Percentiles rank a stretch among this genome's conserved stretches.
These are phyloP conservation scores for Villa cingulata DNA, from an alignment of 2,888 invertebrate species.

Conservation along the genomic window DNA sequence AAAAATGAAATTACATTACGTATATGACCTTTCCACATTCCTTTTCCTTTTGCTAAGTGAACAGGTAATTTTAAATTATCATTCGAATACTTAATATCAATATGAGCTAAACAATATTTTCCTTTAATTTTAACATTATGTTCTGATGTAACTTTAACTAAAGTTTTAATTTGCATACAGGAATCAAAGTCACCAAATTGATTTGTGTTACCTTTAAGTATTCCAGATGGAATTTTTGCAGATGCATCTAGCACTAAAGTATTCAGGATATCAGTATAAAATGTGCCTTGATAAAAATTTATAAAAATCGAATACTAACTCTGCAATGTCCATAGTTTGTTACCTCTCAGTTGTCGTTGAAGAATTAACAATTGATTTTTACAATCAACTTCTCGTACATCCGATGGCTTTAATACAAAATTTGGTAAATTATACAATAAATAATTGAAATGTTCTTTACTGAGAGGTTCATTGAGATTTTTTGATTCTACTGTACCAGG, in stretches of 20 bases:
- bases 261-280: background rate
- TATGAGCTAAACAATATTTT: slow-evolving; percentile 52
- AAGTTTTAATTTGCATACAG: slow-evolving; percentile 43
- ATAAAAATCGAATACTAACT: slow-evolving; percentile 40
- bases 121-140: slow-evolving; percentile 49
- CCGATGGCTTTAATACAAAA: slow-evolving; percentile 53
- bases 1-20: slow-evolving; percentile 39
- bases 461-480: slow-evolving; percentile 18
- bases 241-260: slow-evolving; percentile 57
- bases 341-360: slow-evolving; percentile 50
- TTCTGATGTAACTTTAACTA: slow-evolving; percentile 45
- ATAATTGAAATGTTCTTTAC: slow-evolving; percentile 40
- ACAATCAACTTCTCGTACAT: slow-evolving; percentile 49
- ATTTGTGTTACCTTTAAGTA: slow-evolving; percentile 55
- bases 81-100: slow-evolving; percentile 47
- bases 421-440: slow-evolving; percentile 51
- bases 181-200: slow-evolving; percentile 59
- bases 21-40: slow-evolving; percentile 47
- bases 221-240: slow-evolving; percentile 54
- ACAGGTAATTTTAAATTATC: slow-evolving; percentile 47
- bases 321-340: slow-evolving; percentile 57
- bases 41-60: slow-evolving; percentile 49
- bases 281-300: slow-evolving; percentile 23
- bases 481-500: slow-evolving; percentile 13
- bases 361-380: slow-evolving; percentile 55